A percentile compares a stretch with the other conserved stretches of the same genome.
Conservation (phyloP, 2,888 invertebrate species). For the Nymphalis c-album region DNA sequence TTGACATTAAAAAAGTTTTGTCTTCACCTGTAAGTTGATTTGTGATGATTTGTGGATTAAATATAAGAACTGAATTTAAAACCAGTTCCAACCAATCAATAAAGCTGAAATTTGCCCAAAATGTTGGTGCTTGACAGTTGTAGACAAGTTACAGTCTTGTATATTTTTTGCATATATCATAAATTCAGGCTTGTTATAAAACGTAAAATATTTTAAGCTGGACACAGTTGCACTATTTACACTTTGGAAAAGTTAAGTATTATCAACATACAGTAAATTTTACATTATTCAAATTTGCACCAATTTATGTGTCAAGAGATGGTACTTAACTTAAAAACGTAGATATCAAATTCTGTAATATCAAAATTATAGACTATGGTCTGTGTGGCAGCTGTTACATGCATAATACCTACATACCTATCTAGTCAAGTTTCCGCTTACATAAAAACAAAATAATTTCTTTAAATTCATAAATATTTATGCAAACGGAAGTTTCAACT, state of each 20-base stretch:
- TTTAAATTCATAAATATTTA: slow-evolving; percentile 9
- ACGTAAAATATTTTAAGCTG: not conserved
- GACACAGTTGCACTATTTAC: not conserved
- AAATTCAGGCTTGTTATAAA: not conserved
- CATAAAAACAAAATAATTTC: slow-evolving; percentile 21
- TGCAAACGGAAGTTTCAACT: slow-evolving; percentile 68
- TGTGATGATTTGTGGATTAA: too few relatives aligned
- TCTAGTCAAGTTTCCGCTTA: slow-evolving; percentile 72
- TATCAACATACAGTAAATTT: slow-evolving; percentile 38
- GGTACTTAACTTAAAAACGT: slow-evolving; percentile 33
- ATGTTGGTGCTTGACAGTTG: too few relatives aligned
- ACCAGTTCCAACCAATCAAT: too few relatives aligned
- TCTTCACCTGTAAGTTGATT: too few relatives aligned
- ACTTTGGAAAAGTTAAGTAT: slow-evolving; percentile 21
- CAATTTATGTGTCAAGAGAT: slow-evolving; percentile 62
- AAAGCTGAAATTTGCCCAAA: too few relatives aligned
- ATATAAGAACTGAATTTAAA: too few relatives aligned
- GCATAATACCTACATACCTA: slow-evolving; percentile 64
- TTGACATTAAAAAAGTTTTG: not conserved
- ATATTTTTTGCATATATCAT: not conserved
- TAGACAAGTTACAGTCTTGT: not conserved
- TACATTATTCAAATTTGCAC: slow-evolving; percentile 56
- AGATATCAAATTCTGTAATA: slow-evolving; percentile 44
- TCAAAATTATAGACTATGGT: slow-evolving; percentile 62
- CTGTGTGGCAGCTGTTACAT: slow-evolving; percentile 78